These are phyloP conservation scores for Callipepla californica DNA, from an alignment of 2,113 vertebrate species.

Conservation along the genomic window DNA sequence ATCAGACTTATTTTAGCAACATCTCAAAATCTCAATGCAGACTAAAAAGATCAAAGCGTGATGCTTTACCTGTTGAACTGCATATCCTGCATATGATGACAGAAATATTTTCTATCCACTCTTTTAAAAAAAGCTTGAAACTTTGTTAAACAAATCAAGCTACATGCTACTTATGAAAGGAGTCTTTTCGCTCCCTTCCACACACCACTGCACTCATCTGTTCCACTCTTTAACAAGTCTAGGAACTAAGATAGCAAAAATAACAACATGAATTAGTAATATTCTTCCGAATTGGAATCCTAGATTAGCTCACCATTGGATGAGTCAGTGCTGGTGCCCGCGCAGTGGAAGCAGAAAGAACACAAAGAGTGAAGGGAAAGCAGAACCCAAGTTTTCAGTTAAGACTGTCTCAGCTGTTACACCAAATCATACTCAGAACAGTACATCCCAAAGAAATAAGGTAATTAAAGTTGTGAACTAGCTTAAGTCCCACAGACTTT, in stretches of 20 bases:
- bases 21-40: not conserved
- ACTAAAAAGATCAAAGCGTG: not conserved
- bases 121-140: not conserved
- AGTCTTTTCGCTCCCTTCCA: not conserved
- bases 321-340: not conserved
- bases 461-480: no score
- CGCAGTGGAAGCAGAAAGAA: not conserved
- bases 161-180: not conserved
- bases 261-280: not conserved
- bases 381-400: not conserved
- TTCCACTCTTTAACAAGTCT: not conserved
- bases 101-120: not conserved
- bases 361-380: not conserved
- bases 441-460: not conserved
- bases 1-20: not conserved
- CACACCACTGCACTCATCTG: not conserved
- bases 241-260: not conserved
- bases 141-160: not conserved
- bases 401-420: not conserved
- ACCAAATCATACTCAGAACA: not conserved
- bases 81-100: not conserved
- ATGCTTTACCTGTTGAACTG: not conserved
- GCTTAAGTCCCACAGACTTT: not conserved
- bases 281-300: not conserved
- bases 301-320: not conserved